These are phyloP conservation scores for Aspidapion aeneum DNA, from an alignment of 2,888 invertebrate species.

Conservation along the genomic window DNA sequence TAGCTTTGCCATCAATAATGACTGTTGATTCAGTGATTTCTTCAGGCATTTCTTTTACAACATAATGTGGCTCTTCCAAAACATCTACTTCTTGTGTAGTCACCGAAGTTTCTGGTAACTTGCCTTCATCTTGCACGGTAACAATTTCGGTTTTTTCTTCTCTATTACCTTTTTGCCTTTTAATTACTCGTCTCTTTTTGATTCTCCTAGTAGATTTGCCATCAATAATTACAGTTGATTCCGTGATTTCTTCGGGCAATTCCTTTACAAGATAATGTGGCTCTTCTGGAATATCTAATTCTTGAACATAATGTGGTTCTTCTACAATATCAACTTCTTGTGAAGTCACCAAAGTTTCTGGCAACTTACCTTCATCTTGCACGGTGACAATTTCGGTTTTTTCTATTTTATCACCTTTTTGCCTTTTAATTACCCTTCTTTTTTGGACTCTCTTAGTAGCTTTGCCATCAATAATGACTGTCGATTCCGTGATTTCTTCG, in stretches of 20 bases:
- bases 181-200: constrained; percentile 44
- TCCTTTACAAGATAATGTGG: constrained; percentile 32
- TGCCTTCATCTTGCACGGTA: constrained; percentile 36
- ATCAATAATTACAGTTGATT: constrained; percentile 19
- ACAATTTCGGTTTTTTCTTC: constrained; percentile 41
- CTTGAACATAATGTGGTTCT: constrained; percentile 42
- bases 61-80: too few species aligned
- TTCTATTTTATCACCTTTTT: constrained; percentile 35
- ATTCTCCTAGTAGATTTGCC: constrained; percentile 30
- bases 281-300: constrained; percentile 33
- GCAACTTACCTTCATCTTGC: constrained; percentile 40
- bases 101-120: too few species aligned
- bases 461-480: constrained; percentile 42
- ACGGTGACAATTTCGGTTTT: constrained; percentile 35
- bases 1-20: too few species aligned
- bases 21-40: too few species aligned
- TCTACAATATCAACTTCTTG: constrained; percentile 33
- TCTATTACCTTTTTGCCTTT: constrained; percentile 40
- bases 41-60: too few species aligned
- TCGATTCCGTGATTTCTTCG: constrained; percentile 40
- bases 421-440: constrained; percentile 35
- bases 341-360: constrained; percentile 41
- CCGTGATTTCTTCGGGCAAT: constrained; percentile 27
- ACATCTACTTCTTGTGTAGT: too few species aligned
- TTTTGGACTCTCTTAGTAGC: constrained; percentile 37